phyloP scores from a whole-genome alignment of 2,888 invertebrate genomes.

The Lacanobia wlatinum region DNA sequence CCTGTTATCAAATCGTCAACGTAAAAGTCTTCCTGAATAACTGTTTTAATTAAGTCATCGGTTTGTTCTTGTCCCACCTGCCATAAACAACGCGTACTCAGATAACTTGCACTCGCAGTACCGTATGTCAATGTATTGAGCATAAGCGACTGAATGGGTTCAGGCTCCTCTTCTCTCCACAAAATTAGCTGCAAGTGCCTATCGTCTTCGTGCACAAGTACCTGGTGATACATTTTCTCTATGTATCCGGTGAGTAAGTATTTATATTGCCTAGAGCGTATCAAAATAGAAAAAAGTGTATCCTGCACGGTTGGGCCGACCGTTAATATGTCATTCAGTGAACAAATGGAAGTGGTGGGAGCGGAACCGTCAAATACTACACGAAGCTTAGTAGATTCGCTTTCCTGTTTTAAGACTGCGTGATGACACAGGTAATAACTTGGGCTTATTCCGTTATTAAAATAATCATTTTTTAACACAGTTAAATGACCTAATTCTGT shows the following conservation, averaged over 20 bases:
- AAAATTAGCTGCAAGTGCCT: neutral
- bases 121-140: constrained; percentile 30
- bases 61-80: constrained; percentile 5
- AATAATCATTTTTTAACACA: neutral
- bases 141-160: neutral
- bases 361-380: constrained; percentile 62
- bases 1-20: constrained; percentile 5
- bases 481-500: constrained; percentile 52
- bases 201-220: neutral
- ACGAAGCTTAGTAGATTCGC: constrained; percentile 55
- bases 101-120: no score
- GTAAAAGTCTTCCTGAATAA: constrained; percentile 5
- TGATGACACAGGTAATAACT: neutral
- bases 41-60: neutral
- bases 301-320: neutral
- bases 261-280: constrained; percentile 1
- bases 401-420: neutral
- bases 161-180: neutral
- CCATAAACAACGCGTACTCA: no score
- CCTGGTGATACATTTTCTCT: neutral
- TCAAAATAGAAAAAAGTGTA: neutral
- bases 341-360: constrained; percentile 53
- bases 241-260: neutral
- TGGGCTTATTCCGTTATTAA: neutral
- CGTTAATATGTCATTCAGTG: constrained; percentile 24